Conservation (phyloP, 2,797 vertebrate species). For the Micrastur ruficollis region DNA sequence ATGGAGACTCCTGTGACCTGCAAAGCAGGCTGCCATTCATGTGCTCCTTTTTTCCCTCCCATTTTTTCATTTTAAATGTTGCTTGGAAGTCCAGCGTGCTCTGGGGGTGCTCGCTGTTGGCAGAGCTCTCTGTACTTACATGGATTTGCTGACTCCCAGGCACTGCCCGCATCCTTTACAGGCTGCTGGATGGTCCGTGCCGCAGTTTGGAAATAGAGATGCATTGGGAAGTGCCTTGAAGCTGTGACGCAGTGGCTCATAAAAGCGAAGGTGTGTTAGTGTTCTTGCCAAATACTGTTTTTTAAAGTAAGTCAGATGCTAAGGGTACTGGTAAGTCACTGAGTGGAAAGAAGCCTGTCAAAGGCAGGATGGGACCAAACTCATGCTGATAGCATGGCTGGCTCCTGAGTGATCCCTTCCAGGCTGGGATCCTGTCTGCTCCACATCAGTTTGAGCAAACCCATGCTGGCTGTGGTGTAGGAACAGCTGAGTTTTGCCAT, state of each 20-base stretch:
- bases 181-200: not conserved
- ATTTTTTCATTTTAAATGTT: not conserved
- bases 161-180: not conserved
- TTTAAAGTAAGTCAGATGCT: not conserved
- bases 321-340: not conserved
- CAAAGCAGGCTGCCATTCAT: not conserved
- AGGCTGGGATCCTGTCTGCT: not conserved
- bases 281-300: not conserved
- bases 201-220: not conserved
- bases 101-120: not conserved
- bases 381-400: not conserved
- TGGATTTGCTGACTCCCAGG: not conserved
- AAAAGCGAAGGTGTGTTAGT: not conserved
- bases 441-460: accelerated
- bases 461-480: not conserved
- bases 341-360: not conserved
- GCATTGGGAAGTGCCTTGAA: not conserved
- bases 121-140: accelerated
- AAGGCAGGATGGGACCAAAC: not conserved
- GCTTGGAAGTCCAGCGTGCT: accelerated
- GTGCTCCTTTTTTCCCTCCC: not conserved
- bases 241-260: not conserved
- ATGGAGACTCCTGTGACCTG: not conserved
- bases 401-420: not conserved
- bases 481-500: not conserved